Conservation (phyloP, 2,888 invertebrate genomes). For the Dryadula phaetusa region DNA sequence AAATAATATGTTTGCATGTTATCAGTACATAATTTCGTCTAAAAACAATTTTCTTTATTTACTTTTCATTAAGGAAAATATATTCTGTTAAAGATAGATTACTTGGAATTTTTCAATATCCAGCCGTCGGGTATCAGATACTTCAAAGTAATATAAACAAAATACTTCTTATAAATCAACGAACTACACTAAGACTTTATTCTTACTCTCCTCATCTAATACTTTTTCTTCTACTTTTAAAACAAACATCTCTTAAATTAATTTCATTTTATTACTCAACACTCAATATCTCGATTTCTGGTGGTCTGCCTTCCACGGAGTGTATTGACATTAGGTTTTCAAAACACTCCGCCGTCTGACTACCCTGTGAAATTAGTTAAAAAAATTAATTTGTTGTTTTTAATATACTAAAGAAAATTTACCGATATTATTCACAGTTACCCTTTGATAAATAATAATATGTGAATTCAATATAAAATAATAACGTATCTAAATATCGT, state of each 20-base stretch:
- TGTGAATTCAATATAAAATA: too few relatives aligned
- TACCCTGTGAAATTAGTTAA: too few relatives aligned
- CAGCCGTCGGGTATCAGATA: slow-evolving; percentile 1
- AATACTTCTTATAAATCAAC: slow-evolving; percentile 5
- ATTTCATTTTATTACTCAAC: background rate
- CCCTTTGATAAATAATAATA: too few relatives aligned
- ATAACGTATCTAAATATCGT: too few relatives aligned
- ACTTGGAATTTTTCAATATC: slow-evolving; percentile 5
- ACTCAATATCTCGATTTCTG: too few relatives aligned
- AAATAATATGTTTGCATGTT: background rate
- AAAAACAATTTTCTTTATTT: slow-evolving; percentile 6
- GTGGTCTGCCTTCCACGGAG: too few relatives aligned
- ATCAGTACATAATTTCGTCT: background rate
- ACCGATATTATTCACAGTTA: too few relatives aligned
- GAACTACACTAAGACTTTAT: background rate
- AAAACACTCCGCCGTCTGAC: too few relatives aligned
- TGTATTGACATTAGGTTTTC: too few relatives aligned
- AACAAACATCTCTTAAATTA: background rate
- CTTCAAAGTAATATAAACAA: slow-evolving; percentile 1
- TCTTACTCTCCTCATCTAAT: background rate
- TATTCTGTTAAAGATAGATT: slow-evolving; percentile 1
- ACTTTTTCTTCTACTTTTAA: too few relatives aligned
- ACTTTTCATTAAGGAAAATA: background rate
- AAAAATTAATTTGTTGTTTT: too few relatives aligned
- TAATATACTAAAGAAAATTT: too few relatives aligned